phyloP scores from a whole-genome alignment of 2,888 invertebrate species.

The Napeogenes inachia region DNA sequence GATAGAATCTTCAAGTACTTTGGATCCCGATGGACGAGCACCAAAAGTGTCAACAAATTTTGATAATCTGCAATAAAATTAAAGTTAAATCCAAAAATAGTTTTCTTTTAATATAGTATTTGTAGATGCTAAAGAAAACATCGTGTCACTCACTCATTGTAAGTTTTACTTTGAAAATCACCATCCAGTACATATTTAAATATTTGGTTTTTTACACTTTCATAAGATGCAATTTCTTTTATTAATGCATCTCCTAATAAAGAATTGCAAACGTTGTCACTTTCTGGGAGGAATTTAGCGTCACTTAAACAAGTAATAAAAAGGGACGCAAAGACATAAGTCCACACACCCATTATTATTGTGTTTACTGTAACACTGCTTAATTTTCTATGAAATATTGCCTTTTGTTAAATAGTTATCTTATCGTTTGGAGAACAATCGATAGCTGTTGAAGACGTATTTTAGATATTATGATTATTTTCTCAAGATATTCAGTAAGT shows the following conservation, averaged over 20 bases:
- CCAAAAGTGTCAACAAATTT: slow-evolving; percentile 79
- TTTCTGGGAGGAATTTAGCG: slow-evolving; percentile 45
- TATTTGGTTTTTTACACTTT: slow-evolving; percentile 69
- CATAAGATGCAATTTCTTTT: slow-evolving; percentile 79
- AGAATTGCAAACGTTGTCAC: slow-evolving; percentile 48
- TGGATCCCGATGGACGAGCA: slow-evolving; percentile 79
- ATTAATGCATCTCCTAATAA: slow-evolving; percentile 65
- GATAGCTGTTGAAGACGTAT: slow-evolving; percentile 38
- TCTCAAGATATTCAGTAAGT: slow-evolving; percentile 38
- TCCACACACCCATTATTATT: slow-evolving; percentile 46
- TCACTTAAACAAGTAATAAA: slow-evolving; percentile 42
- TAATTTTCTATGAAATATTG: too few species aligned
- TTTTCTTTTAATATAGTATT: neutral
- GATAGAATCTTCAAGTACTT: slow-evolving; percentile 80
- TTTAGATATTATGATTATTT: slow-evolving; percentile 33
- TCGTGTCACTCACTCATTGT: slow-evolving; percentile 62
- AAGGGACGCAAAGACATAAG: slow-evolving; percentile 40
- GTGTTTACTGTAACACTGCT: too few species aligned
- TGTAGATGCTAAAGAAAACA: slow-evolving; percentile 1
- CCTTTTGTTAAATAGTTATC: slow-evolving; percentile 44
- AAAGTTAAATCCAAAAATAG: neutral
- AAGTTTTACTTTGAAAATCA: slow-evolving; percentile 76
- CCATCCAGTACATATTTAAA: slow-evolving; percentile 71
- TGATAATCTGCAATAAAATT: slow-evolving; percentile 49
- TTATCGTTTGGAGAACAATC: slow-evolving; percentile 39